phyloP scores from a whole-genome alignment of 1,140 invertebrate species.

The Schlechtendalia chinensis region DNA sequence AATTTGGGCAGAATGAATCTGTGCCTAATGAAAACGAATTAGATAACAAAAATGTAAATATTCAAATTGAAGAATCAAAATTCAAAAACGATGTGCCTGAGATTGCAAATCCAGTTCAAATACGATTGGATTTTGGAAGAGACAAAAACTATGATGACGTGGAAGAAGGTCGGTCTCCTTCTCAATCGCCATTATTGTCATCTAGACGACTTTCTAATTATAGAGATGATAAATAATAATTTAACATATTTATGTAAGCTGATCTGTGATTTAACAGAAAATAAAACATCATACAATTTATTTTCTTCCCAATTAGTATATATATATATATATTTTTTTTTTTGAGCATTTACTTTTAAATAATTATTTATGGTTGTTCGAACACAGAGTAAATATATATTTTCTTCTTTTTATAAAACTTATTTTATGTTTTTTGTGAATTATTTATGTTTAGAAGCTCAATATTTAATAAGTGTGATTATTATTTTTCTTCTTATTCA shows the following conservation, averaged over 20 bases:
- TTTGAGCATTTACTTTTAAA: conserved; percentile 14
- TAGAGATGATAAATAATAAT: conserved; percentile 43
- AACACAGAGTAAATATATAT: background rate
- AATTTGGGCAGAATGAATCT: conserved; percentile 52
- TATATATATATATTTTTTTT: too few relatives aligned
- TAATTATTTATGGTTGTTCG: conserved; percentile 8
- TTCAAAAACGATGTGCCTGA: conserved; percentile 32
- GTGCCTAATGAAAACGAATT: conserved; percentile 44
- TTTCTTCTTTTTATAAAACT: background rate
- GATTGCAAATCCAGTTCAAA: conserved; percentile 52
- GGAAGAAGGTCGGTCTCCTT: conserved; percentile 42
- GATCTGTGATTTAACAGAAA: conserved; percentile 48
- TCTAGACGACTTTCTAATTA: conserved; percentile 45
- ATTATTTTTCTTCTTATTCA: conserved; percentile 10
- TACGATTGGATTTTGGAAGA: conserved; percentile 52
- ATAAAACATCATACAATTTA: conserved; percentile 31
- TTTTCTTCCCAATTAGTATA: conserved; percentile 20
- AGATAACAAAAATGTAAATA: conserved; percentile 53
- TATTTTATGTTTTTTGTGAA: conserved; percentile 26
- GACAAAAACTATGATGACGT: conserved; percentile 47
- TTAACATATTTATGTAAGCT: conserved; percentile 39
- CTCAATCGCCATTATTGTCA: conserved; percentile 43
- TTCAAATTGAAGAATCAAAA: conserved; percentile 52
- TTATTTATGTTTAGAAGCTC: conserved; percentile 40
- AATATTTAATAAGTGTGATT: conserved; percentile 36